Conservation (phyloP, 53 echinoderm and acorn worm genomes). For the Pentamera pediparva region DNA sequence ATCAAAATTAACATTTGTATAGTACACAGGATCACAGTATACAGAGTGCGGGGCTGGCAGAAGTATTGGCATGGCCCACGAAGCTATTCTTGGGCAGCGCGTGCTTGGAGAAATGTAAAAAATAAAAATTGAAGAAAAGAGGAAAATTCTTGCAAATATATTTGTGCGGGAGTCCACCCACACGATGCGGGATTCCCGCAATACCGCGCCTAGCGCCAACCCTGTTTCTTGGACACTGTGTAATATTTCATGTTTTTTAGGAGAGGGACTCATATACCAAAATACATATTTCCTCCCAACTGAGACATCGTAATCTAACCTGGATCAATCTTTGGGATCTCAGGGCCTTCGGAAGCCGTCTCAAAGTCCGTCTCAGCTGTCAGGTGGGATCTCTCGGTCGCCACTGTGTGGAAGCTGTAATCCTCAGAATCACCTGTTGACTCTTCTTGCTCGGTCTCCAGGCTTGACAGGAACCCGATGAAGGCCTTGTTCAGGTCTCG, state of each 20-base stretch:
- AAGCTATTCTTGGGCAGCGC: background rate
- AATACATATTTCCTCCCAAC: background rate
- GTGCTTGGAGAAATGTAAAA: too few species aligned
- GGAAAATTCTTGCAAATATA: too few species aligned
- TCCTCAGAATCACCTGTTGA: conserved; percentile 25
- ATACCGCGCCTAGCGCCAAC: too few species aligned
- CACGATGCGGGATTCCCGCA: too few species aligned
- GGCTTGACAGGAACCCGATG: conserved; percentile 52
- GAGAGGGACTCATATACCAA: background rate
- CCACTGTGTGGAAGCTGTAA: conserved; percentile 62
- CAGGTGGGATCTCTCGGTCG: conserved; percentile 62
- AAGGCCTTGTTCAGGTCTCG: conserved; percentile 83
- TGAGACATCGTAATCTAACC: background rate
- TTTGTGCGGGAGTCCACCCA: too few species aligned
- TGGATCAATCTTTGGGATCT: background rate
- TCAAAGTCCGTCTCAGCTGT: conserved; percentile 82
- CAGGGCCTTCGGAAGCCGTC: conserved; percentile 69
- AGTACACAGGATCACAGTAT: too few species aligned
- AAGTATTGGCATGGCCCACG: too few species aligned
- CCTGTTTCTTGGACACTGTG: too few species aligned
- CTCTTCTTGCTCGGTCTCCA: background rate
- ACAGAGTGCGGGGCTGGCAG: too few species aligned
- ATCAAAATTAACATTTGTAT: too few species aligned
- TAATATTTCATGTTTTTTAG: background rate
- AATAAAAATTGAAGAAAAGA: too few species aligned